Conservation (phyloP, 2,797 vertebrate genomes). For the Vireo griseus region DNA sequence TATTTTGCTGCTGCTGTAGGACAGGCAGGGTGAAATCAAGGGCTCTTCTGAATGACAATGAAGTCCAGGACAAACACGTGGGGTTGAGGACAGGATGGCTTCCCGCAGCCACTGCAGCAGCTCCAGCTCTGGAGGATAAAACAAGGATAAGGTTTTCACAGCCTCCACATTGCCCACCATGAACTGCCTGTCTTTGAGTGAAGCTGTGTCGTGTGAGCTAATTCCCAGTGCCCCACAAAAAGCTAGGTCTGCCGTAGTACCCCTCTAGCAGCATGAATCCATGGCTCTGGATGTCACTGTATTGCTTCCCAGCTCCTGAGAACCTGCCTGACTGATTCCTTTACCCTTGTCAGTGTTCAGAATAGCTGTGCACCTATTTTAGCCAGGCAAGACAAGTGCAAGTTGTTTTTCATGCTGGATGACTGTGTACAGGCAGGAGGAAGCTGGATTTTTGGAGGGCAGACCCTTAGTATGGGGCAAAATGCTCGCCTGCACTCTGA, state of each 20-base stretch:
- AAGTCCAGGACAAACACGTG: not conserved
- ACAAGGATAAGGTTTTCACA: not conserved
- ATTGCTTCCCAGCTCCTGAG: not conserved
- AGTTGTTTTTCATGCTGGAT: not conserved
- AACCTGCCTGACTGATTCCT: not conserved
- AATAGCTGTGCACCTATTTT: not conserved
- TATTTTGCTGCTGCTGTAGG: not conserved
- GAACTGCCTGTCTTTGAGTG: too few relatives aligned
- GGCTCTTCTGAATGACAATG: not conserved
- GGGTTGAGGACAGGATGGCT: not conserved
- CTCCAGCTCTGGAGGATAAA: not conserved
- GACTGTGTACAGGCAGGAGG: not conserved
- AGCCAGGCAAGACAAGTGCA: not conserved
- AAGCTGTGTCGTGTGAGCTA: not conserved
- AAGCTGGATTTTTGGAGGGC: not conserved
- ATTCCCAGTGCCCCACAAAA: not conserved
- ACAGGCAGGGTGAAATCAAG: not conserved
- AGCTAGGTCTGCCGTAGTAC: not conserved
- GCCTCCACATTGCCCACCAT: not conserved
- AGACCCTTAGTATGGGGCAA: not conserved
- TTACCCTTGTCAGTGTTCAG: conserved; percentile 13
- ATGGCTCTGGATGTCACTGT: not conserved
- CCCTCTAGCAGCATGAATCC: not conserved
- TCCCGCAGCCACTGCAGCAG: not conserved
- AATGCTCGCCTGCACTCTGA: not conserved